These are phyloP conservation scores for Mormyrus lacerda DNA, from an alignment of 2,113 vertebrate genomes.

Conservation along the genomic window DNA sequence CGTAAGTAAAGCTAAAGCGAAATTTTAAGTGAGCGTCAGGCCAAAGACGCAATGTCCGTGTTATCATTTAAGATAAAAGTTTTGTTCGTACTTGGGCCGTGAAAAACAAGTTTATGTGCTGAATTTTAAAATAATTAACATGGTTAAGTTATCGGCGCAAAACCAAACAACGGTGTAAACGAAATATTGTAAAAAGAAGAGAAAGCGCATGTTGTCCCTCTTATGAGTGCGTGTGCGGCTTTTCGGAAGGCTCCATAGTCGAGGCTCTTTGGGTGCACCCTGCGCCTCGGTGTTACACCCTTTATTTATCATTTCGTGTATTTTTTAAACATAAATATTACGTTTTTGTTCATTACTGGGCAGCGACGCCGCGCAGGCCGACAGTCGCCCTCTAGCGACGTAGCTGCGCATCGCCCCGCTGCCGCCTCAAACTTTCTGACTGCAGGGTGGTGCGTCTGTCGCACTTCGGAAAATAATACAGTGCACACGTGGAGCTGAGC, in stretches of 20 bases:
- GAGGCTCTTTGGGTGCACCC: constrained; percentile 21
- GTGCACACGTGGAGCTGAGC: background rate
- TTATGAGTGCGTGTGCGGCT: constrained; percentile 51
- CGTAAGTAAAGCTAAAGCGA: constrained; percentile 4
- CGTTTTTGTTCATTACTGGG: constrained; percentile 59
- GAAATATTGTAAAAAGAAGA: constrained; percentile 67
- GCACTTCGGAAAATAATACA: background rate
- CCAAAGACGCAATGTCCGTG: constrained; percentile 56
- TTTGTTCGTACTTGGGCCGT: constrained; percentile 38
- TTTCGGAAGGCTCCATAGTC: constrained; percentile 33
- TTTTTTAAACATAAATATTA: constrained; percentile 52
- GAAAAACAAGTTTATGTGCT: constrained; percentile 42
- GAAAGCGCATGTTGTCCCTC: constrained; percentile 62
- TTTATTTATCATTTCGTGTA: constrained; percentile 25
- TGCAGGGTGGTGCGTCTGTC: constrained; percentile 1
- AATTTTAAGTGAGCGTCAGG: constrained; percentile 32
- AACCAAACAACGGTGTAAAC: constrained; percentile 42
- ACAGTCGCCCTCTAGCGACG: constrained; percentile 57
- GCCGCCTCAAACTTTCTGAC: constrained; percentile 19
- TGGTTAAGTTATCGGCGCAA: constrained; percentile 20
- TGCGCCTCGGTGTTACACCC: constrained; percentile 31
- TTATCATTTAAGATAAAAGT: constrained; percentile 36
- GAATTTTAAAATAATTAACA: constrained; percentile 8
- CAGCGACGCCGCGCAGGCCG: constrained; percentile 53
- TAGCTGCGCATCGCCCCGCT: constrained; percentile 25